A percentile compares a stretch with the other conserved stretches of the same genome.
Evolutionary conservation across 2,113 vertebrate genomes (phyloP).

Genomic region (Petromus typicus): DNA sequence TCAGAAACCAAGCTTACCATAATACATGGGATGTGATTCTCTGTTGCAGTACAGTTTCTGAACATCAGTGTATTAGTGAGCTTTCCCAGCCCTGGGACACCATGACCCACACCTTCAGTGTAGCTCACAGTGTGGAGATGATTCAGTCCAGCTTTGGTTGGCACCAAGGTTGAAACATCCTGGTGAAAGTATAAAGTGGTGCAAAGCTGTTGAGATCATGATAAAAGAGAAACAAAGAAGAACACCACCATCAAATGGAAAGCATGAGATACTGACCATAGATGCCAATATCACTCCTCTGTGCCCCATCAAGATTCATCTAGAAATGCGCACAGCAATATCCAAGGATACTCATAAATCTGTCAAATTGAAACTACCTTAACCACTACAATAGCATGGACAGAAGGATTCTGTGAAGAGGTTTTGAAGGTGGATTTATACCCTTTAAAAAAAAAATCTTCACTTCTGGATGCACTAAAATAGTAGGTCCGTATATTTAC

Average conservation of each 20-base stretch:
- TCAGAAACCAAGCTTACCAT: background rate
- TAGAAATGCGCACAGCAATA: background rate
- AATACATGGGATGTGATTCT: background rate
- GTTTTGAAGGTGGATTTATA: background rate
- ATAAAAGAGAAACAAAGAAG: background rate
- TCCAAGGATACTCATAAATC: background rate
- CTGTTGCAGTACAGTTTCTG: accelerated
- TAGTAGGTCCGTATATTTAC: background rate
- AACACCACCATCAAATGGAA: background rate
- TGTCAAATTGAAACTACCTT: background rate
- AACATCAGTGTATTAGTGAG: background rate
- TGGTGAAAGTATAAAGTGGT: background rate
- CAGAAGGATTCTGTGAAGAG: background rate
- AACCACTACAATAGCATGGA: background rate
- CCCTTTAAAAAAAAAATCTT: background rate
- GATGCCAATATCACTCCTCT: no score
- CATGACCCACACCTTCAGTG: background rate
- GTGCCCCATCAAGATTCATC: background rate
- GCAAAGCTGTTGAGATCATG: background rate
- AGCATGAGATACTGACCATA: accelerated
- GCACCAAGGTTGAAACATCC: background rate
- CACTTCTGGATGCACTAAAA: background rate
- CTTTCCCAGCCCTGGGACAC: background rate
- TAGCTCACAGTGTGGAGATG: background rate
- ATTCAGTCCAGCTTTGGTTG: background rate